Evolutionary conservation across 2,113 vertebrate genomes (phyloP).

Genomic region (Limanda limanda): DNA sequence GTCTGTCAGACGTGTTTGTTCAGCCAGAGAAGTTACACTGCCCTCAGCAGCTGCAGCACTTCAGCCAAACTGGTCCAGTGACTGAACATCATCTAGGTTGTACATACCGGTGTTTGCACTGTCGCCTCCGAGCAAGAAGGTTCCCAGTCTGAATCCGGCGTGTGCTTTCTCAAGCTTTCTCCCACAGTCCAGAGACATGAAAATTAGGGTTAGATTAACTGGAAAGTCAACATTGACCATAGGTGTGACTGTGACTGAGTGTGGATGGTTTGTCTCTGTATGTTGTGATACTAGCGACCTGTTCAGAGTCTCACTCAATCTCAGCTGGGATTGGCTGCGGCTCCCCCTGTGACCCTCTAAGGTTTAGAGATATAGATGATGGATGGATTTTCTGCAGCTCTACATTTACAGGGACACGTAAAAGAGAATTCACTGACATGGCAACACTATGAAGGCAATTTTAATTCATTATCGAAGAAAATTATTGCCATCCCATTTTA

Average conservation of each 20-base stretch:
- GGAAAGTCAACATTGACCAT: no score
- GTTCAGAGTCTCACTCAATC: no score
- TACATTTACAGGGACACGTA: background rate
- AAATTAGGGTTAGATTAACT: no score
- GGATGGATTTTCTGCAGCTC: constrained; percentile 1
- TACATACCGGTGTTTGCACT: background rate
- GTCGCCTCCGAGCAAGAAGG: no score
- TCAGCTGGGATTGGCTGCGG: no score
- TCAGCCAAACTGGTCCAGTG: background rate
- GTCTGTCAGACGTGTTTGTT: constrained; percentile 7
- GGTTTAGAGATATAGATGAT: background rate
- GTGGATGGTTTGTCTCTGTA: no score
- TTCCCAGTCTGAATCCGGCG: no score
- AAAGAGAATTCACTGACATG: background rate
- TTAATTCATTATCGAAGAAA: background rate
- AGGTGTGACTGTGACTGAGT: no score
- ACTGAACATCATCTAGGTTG: background rate
- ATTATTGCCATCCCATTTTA: background rate
- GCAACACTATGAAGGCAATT: background rate
- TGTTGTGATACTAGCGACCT: no score
- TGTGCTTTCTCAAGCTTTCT: no score
- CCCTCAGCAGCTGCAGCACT: constrained; percentile 42
- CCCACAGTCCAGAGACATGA: no score
- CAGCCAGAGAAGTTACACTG: constrained; percentile 30
- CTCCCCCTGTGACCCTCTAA: no score